Percentiles rank a stretch among this genome's conserved stretches.
Conservation (phyloP, 2,113 vertebrate species). For the Gracilinanus agilis region DNA sequence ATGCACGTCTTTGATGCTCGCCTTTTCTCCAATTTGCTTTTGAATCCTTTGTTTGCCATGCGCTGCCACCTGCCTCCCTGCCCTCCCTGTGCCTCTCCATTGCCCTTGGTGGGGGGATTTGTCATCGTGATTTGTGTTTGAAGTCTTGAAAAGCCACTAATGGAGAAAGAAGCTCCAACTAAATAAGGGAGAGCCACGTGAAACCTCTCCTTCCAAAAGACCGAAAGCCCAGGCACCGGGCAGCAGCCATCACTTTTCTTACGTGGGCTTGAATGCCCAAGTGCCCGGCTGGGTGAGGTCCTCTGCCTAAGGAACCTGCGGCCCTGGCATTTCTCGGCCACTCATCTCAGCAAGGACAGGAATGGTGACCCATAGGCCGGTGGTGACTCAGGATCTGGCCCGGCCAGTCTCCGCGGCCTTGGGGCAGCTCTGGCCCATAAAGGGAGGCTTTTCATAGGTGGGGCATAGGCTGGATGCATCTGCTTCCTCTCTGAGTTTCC, state of each 20-base stretch:
- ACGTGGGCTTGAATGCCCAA: constrained; percentile 31
- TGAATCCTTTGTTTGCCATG: background rate
- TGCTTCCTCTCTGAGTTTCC: constrained; percentile 61
- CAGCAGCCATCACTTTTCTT: background rate
- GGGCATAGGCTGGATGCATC: constrained; percentile 6
- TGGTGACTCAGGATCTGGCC: constrained; percentile 16
- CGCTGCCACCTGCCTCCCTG: background rate
- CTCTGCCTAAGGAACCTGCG: background rate
- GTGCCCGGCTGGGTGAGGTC: constrained; percentile 18
- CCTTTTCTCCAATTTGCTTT: background rate
- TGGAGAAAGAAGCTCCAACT: background rate
- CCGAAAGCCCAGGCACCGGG: background rate
- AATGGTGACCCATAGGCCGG: constrained; percentile 18
- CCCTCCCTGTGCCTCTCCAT: background rate
- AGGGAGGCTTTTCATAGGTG: background rate
- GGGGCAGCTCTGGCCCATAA: background rate
- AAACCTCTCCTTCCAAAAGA: background rate
- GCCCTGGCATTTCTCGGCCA: background rate
- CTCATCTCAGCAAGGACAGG: background rate
- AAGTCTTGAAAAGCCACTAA: background rate
- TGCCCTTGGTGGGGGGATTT: too few species aligned
- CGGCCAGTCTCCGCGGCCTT: constrained; percentile 13
- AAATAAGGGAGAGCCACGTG: background rate
- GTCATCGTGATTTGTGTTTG: background rate
- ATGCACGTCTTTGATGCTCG: background rate